phyloP scores from a whole-genome alignment of 1,140 invertebrate genomes.

The Plectus sambesii region DNA sequence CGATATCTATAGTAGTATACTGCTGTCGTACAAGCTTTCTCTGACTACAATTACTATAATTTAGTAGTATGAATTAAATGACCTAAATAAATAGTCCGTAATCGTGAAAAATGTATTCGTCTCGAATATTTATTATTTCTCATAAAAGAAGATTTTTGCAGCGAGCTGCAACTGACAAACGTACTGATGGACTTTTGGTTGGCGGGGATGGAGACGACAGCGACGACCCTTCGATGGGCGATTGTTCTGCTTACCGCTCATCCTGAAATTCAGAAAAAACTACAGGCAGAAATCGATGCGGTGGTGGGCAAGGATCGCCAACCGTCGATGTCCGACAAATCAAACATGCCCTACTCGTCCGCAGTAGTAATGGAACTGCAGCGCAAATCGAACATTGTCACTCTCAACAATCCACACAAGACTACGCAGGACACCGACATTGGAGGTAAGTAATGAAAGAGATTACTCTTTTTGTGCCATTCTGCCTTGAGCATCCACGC shows the following conservation, averaged over 20 bases:
- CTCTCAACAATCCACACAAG: constrained; percentile 37
- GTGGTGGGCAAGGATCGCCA: constrained; percentile 5
- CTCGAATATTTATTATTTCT: too few relatives aligned
- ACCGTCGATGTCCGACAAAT: constrained; percentile 14
- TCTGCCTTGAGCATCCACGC: too few relatives aligned
- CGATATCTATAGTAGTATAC: too few relatives aligned
- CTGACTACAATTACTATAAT: too few relatives aligned
- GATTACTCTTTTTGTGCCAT: too few relatives aligned
- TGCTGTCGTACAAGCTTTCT: too few relatives aligned
- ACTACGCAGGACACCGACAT: constrained; percentile 24
- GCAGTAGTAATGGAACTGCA: constrained; percentile 30
- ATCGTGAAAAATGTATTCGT: too few relatives aligned
- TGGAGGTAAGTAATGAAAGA: too few relatives aligned
- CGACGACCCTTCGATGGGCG: constrained; percentile 27
- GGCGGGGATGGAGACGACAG: constrained; percentile 29
- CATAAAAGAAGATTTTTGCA: too few relatives aligned
- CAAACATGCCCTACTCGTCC: constrained; percentile 7
- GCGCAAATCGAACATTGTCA: constrained; percentile 30
- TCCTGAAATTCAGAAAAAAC: constrained; percentile 10
- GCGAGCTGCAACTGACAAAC: constrained; percentile 9
- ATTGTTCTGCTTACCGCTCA: constrained; percentile 13
- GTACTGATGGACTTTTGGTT: constrained; percentile 20
- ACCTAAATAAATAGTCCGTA: too few relatives aligned
- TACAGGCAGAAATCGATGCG: constrained; percentile 4
- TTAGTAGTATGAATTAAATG: too few relatives aligned